Conservation (phyloP, 2,113 vertebrate genomes). For the Fulica atra region DNA sequence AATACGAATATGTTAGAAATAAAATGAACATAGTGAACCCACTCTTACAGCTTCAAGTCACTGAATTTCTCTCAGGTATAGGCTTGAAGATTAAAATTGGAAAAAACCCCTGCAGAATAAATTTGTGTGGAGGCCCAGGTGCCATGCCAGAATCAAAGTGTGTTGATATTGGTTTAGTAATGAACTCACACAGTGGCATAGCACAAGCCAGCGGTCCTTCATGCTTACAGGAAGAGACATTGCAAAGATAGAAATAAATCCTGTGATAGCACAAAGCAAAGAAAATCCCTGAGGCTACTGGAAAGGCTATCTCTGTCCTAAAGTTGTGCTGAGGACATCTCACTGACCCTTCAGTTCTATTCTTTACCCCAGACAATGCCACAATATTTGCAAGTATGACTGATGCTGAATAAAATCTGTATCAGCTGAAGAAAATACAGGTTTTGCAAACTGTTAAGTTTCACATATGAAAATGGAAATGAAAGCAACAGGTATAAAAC, state of each 20-base stretch:
- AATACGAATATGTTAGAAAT: not conserved
- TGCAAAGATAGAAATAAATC: not conserved
- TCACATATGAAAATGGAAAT: not conserved
- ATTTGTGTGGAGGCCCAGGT: not conserved
- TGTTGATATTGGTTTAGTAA: not conserved
- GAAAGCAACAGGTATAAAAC: not conserved
- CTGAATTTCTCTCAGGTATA: not conserved
- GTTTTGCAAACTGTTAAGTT: not conserved
- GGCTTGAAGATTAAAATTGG: not conserved
- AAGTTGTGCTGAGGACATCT: not conserved
- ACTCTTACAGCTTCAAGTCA: not conserved
- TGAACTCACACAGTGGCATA: not conserved
- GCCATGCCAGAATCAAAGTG: not conserved
- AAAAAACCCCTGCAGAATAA: not conserved
- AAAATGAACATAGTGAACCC: not conserved
- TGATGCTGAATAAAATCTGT: not conserved
- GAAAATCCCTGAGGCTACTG: not conserved
- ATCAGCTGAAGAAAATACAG: not conserved
- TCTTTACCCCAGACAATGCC: not conserved
- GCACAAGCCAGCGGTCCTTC: not conserved
- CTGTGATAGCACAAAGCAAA: not conserved
- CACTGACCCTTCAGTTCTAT: not conserved
- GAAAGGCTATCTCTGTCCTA: not conserved
- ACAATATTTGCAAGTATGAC: not conserved
- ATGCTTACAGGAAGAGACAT: not conserved